Percentiles rank a stretch among this genome's conserved stretches.
These are phyloP conservation scores for Desmodus rotundus DNA, from an alignment of 2,113 vertebrate species.

Conservation along the genomic window DNA sequence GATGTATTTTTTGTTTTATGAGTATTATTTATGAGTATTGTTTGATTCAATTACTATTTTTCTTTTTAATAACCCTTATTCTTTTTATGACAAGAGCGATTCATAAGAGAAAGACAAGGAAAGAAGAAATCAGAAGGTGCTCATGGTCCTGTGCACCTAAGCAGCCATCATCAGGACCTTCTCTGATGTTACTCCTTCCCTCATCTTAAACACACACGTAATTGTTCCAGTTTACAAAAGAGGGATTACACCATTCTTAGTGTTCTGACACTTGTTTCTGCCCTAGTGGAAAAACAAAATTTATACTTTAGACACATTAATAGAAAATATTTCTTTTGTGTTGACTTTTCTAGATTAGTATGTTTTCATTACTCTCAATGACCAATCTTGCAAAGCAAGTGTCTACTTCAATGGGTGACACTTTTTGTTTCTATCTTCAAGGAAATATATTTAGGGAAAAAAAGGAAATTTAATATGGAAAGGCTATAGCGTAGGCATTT, in stretches of 20 bases:
- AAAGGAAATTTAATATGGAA: conserved; percentile 3
- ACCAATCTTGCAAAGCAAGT: background rate
- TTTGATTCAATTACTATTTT: background rate
- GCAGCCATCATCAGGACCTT: background rate
- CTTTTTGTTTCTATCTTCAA: background rate
- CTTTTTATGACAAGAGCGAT: background rate
- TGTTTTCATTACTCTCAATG: conserved; percentile 28
- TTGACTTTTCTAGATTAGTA: conserved; percentile 27
- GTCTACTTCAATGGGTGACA: background rate
- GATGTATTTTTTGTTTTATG: background rate
- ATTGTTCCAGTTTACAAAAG: background rate
- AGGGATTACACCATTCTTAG: background rate
- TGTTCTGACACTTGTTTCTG: background rate
- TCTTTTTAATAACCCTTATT: background rate
- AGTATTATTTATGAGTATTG: background rate
- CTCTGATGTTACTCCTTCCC: background rate
- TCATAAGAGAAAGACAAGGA: background rate
- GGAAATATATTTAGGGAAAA: conserved; percentile 32
- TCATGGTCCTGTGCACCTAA: too few relatives aligned
- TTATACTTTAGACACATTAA: conserved; percentile 38
- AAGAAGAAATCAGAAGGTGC: background rate
- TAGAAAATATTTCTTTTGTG: conserved; percentile 9
- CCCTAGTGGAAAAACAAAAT: background rate
- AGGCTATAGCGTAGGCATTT: background rate
- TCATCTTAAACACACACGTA: background rate